Conservation (phyloP, 2,888 invertebrate species). For the Darwinula stevensoni region DNA sequence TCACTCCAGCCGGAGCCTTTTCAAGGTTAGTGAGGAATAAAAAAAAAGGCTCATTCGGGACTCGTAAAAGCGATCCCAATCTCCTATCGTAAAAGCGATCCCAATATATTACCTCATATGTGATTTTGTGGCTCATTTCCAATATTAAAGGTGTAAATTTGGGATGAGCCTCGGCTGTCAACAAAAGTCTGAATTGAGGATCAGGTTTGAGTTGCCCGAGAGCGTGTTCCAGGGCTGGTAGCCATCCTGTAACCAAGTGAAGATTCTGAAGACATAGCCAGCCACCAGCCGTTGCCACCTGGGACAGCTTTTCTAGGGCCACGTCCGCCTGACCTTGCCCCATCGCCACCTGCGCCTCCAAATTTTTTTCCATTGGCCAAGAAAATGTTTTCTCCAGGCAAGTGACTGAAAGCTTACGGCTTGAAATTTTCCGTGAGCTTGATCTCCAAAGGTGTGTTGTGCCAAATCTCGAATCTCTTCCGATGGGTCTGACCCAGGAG, state of each 20-base stretch:
- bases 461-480: conserved; percentile 41
- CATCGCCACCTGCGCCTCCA: conserved; percentile 50
- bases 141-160: conserved; percentile 41
- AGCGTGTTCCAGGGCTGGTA: conserved; percentile 22
- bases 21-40: background rate
- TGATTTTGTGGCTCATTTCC: conserved; percentile 42
- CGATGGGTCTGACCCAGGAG: conserved; percentile 72
- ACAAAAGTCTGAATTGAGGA: conserved; percentile 41
- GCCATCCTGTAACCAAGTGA: conserved; percentile 39
- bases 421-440: conserved; percentile 8
- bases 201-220: conserved; percentile 13
- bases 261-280: conserved; percentile 57
- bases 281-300: conserved; percentile 28
- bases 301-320: conserved; percentile 26
- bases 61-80: too few species aligned
- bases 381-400: too few species aligned
- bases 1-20: conserved; percentile 51
- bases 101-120: conserved; percentile 26
- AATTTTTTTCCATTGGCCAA: background rate
- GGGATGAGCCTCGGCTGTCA: conserved; percentile 51
- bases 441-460: conserved; percentile 18
- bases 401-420: conserved; percentile 6
- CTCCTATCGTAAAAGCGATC: background rate
- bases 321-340: conserved; percentile 43
- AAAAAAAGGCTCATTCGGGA: background rate